These are phyloP conservation scores for Psittacus erithacus DNA, from an alignment of 2,113 vertebrate species.

Conservation along the genomic window DNA sequence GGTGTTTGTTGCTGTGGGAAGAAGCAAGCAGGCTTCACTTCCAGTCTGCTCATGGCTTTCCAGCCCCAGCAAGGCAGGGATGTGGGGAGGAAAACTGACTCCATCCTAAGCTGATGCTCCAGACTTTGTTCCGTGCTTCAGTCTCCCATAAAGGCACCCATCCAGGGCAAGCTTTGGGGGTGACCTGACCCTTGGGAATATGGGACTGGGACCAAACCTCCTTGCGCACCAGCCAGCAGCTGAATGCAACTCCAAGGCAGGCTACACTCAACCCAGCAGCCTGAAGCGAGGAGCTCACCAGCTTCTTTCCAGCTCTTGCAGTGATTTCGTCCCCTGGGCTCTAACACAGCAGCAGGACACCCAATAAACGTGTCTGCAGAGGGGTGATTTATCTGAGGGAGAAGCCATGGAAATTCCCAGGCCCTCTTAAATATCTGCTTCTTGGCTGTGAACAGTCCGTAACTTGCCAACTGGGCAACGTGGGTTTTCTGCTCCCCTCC, in stretches of 20 bases:
- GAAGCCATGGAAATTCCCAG: slow-evolving; percentile 48
- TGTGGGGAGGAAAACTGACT: not conserved
- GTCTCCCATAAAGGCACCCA: not conserved
- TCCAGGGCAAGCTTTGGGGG: fast-evolving
- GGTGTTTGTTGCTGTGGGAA: not conserved
- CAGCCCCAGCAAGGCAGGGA: not conserved
- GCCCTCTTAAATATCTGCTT: not conserved
- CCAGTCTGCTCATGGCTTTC: not conserved
- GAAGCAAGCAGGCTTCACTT: fast-evolving
- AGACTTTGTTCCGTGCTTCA: too few species aligned
- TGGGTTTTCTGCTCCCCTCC: slow-evolving; percentile 13
- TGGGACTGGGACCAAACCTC: not conserved
- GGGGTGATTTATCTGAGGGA: not conserved
- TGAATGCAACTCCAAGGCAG: not conserved
- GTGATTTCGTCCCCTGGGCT: not conserved
- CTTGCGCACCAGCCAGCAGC: not conserved
- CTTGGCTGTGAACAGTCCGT: slow-evolving; percentile 3
- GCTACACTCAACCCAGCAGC: not conserved
- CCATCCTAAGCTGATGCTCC: not conserved
- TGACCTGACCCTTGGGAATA: not conserved
- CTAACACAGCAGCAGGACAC: not conserved
- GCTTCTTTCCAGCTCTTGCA: not conserved
- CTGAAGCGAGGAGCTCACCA: not conserved
- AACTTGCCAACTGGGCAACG: slow-evolving; percentile 9
- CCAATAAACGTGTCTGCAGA: not conserved